Evolutionary conservation across 1,140 invertebrate species (phyloP).

Genomic region (Rhagoletis zephyria): DNA sequence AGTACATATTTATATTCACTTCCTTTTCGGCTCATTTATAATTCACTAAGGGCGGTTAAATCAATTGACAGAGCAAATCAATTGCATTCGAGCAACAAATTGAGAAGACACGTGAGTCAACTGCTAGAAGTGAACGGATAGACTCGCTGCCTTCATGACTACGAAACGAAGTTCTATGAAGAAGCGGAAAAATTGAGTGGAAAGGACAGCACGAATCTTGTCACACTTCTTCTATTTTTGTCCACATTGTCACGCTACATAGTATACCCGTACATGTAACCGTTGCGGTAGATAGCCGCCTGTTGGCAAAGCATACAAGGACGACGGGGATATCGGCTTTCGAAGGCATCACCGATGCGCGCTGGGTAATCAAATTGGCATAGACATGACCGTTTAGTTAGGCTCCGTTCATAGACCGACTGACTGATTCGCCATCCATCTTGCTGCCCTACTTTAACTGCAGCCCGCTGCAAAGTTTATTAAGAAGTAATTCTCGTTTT

Average conservation of each 20-base stretch:
- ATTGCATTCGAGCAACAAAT: conserved; percentile 23
- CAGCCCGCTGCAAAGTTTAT: neutral
- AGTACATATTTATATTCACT: neutral
- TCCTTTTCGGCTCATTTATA: conserved; percentile 4
- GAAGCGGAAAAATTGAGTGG: neutral
- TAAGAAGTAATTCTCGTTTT: neutral
- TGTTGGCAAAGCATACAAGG: neutral
- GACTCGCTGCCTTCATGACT: neutral
- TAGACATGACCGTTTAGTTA: conserved; percentile 18
- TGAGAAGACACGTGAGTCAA: conserved; percentile 19
- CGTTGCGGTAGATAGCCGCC: neutral
- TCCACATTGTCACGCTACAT: neutral
- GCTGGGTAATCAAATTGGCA: conserved; percentile 32
- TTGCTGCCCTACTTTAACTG: neutral
- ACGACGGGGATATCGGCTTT: neutral
- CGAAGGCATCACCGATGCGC: neutral
- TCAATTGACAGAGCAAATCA: conserved; percentile 29
- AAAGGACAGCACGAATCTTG: neutral
- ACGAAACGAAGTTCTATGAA: no score
- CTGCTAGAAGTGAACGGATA: neutral
- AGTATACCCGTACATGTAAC: neutral
- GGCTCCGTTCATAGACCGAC: neutral
- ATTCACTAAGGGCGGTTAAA: conserved; percentile 19
- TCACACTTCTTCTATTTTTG: neutral
- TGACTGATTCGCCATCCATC: conserved; percentile 15